Base-by-base conservation (phyloP, 2,888 invertebrate genomes). In the Microchrysa polita region DNA sequence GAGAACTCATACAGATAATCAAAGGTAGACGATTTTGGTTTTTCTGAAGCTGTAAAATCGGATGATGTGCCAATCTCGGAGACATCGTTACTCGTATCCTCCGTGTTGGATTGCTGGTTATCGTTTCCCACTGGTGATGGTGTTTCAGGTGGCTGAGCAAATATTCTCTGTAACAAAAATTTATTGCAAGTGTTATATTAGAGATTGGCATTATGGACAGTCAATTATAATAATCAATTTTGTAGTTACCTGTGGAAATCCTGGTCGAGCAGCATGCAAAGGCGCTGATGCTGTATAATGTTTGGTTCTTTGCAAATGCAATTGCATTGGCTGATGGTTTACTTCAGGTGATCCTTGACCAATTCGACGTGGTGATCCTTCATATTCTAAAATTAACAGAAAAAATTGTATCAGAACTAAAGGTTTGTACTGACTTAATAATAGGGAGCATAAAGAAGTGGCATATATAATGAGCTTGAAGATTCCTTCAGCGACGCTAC, bases 1-100 rank as follows among this genome's bases (percentile, higher is more conserved):
- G 94, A 95, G 85, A 95, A 95, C 85, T 95, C 95, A 83, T 95
- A 95, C 77, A 94, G 85, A 85, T 94, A 94, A 86, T 95, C 94
- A 83, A 94, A 94, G 44, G 94, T 93, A 71, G 92, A 87, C 74
- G 88, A 83, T 79, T 84, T 83, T 48, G 83, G 81, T 79, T 52
- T 72, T 76, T 84, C 83, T 75, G 84, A 84, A 73, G 83, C 80
- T 78, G 84, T 84, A 76, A 84, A 77, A 78, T 84, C 84, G 67
- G 84, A 84, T 76, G 84, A 80, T 77, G 84, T 84, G 75, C 84
- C 84, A 76, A 84, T 84, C 81, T 84, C 84, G 69, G 84, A 84
- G 73, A 84, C 84, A 78, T 84, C 84, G 77, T 84, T 84, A 80
- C 84, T 84, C 10, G 84, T 84, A 77, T 84, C 84, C 78, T 84